Evolutionary conservation across 1,140 invertebrate genomes (phyloP).

Genomic region (Drosophila asahinai): DNA sequence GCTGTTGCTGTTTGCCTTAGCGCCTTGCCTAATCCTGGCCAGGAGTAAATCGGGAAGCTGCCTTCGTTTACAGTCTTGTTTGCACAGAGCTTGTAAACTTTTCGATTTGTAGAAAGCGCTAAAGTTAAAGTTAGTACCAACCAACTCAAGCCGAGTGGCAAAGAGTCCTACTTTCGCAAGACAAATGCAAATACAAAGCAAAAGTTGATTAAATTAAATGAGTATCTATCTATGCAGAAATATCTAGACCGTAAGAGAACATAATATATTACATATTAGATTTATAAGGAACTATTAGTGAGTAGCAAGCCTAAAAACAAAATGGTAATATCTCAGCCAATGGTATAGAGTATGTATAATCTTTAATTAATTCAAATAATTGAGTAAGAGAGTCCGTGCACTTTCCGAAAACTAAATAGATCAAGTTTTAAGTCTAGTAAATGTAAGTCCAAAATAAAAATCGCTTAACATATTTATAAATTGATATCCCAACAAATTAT

Average conservation of each 20-base stretch:
- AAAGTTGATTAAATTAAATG: background rate
- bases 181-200: background rate
- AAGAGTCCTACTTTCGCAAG: slow-evolving; percentile 1
- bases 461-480: no score
- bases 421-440: no score
- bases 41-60: background rate
- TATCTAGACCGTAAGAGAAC: background rate
- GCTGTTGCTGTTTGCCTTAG: slow-evolving; percentile 20
- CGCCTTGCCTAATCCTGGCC: slow-evolving; percentile 34
- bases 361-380: no score
- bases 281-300: background rate
- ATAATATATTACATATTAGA: background rate
- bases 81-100: slow-evolving; percentile 16
- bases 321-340: no score
- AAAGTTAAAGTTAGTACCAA: slow-evolving; percentile 54
- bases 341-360: no score
- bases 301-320: no score
- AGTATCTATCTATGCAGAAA: background rate
- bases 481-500: no score
- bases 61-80: slow-evolving; percentile 54
- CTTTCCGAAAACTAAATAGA: no score
- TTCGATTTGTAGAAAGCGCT: slow-evolving; percentile 50
- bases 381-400: no score
- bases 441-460: no score
- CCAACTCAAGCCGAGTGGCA: slow-evolving; percentile 8